Conservation (phyloP, 2,888 invertebrate species). For the Flabesymbios commensalis region DNA sequence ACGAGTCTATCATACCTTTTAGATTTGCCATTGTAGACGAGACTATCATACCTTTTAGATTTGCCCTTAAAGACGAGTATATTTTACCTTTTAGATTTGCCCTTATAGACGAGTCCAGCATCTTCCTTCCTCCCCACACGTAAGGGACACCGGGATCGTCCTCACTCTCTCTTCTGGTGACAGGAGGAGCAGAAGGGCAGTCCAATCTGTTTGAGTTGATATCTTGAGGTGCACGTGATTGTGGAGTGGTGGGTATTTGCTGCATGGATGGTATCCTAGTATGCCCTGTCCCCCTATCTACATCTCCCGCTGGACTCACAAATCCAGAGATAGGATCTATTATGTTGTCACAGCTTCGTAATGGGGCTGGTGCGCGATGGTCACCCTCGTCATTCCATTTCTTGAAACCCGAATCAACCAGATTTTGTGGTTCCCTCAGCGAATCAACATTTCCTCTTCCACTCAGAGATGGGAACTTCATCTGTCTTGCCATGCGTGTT, state of each 20-base stretch:
- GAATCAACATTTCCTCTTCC: conserved; percentile 51
- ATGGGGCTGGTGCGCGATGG: conserved; percentile 47
- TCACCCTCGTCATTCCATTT: conserved; percentile 55
- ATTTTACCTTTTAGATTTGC: conserved; percentile 53
- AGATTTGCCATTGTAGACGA: background rate
- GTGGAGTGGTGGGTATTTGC: conserved; percentile 49
- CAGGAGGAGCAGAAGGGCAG: conserved; percentile 45
- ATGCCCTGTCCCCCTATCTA: conserved; percentile 51
- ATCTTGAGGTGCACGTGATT: conserved; percentile 41
- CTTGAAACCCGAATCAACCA: conserved; percentile 36
- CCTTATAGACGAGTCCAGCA: conserved; percentile 49
- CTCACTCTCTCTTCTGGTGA: conserved; percentile 45
- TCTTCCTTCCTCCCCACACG: conserved; percentile 52
- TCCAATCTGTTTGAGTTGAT: conserved; percentile 44
- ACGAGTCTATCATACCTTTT: background rate
- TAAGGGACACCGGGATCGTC: conserved; percentile 52
- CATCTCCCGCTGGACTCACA: conserved; percentile 55
- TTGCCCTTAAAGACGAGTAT: conserved; percentile 49
- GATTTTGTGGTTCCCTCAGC: conserved; percentile 40
- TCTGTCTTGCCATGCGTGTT: conserved; percentile 46
- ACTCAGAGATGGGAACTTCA: conserved; percentile 50
- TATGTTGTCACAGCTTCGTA: conserved; percentile 52
- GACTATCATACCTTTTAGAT: conserved; percentile 28
- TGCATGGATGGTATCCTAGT: conserved; percentile 46
- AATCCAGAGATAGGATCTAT: conserved; percentile 59